Percentiles rank a stretch among this genome's conserved stretches.
Conservation (phyloP, 1,140 invertebrate species). For the Dryas iulia region DNA sequence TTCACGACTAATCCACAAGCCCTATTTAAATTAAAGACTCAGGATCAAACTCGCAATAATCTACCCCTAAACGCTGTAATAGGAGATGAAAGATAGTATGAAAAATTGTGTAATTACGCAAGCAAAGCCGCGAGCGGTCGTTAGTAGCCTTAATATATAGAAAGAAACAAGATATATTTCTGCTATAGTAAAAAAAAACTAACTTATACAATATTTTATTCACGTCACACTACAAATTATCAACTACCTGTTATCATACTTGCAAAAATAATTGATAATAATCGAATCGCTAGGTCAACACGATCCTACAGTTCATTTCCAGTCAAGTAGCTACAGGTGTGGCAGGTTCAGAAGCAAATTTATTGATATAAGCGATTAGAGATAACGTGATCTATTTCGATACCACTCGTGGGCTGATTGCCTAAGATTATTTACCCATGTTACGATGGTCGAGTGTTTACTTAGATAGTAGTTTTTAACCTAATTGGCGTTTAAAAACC, state of each 20-base stretch:
- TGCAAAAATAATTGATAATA: background rate
- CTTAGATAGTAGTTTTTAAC: constrained; percentile 36
- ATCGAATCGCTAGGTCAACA: too few relatives aligned
- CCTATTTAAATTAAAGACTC: too few relatives aligned
- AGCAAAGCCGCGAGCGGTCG: too few relatives aligned
- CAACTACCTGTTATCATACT: background rate
- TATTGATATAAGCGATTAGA: constrained; percentile 35
- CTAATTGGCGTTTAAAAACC: constrained; percentile 34
- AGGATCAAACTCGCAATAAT: too few relatives aligned
- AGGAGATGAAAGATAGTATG: too few relatives aligned
- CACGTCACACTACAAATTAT: background rate
- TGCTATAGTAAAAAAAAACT: too few relatives aligned
- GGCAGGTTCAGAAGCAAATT: constrained; percentile 36
- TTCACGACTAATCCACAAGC: too few relatives aligned
- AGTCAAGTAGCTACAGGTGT: constrained; percentile 30
- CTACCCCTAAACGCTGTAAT: too few relatives aligned
- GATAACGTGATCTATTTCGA: constrained; percentile 40
- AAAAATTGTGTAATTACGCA: too few relatives aligned
- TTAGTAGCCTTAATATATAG: too few relatives aligned
- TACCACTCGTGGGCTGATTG: constrained; percentile 31
- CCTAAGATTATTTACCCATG: constrained; percentile 31
- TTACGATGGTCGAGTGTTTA: constrained; percentile 32
- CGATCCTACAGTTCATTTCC: background rate
- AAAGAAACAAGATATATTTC: too few relatives aligned
- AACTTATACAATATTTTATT: background rate